Evolutionary conservation across 2,888 invertebrate genomes (phyloP).

Genomic region (Andricus quercusramuli): DNA sequence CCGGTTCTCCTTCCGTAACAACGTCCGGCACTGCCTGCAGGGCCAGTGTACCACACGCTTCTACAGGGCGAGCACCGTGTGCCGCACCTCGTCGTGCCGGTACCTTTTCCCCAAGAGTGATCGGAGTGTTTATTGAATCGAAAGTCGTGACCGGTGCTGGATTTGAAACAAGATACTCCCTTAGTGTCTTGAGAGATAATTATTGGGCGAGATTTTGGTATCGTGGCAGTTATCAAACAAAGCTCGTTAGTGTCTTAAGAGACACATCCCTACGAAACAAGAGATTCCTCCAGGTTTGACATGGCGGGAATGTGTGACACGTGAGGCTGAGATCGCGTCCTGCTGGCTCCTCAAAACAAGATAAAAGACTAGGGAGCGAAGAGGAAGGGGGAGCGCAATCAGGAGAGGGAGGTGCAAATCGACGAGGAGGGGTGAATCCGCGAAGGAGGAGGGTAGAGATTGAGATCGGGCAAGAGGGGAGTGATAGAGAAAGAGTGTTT

Average conservation of each 20-base stretch:
- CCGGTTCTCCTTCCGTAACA: conserved; percentile 54
- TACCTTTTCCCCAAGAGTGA: conserved; percentile 8
- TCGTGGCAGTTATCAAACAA: background rate
- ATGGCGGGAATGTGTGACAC: conserved; percentile 48
- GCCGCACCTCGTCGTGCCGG: conserved; percentile 48
- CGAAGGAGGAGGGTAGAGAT: conserved; percentile 40
- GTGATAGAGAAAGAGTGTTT: conserved; percentile 41
- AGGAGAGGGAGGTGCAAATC: conserved; percentile 45
- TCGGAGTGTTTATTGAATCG: background rate
- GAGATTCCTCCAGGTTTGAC: background rate
- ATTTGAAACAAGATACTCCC: background rate
- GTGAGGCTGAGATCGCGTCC: conserved; percentile 42
- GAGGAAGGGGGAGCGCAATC: conserved; percentile 42
- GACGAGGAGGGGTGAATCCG: conserved; percentile 15
- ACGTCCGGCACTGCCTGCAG: conserved; percentile 62
- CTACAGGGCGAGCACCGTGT: conserved; percentile 67
- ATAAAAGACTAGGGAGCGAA: conserved; percentile 14
- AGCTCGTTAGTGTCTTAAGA: background rate
- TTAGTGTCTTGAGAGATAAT: background rate
- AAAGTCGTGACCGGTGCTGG: background rate
- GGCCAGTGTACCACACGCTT: conserved; percentile 72
- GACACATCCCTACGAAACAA: background rate
- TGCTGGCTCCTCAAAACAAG: conserved; percentile 12
- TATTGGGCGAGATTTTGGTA: background rate
- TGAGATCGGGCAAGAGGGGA: conserved; percentile 40